phyloP scores from a whole-genome alignment of 2,888 invertebrate genomes.

The Uropetala carovei region DNA sequence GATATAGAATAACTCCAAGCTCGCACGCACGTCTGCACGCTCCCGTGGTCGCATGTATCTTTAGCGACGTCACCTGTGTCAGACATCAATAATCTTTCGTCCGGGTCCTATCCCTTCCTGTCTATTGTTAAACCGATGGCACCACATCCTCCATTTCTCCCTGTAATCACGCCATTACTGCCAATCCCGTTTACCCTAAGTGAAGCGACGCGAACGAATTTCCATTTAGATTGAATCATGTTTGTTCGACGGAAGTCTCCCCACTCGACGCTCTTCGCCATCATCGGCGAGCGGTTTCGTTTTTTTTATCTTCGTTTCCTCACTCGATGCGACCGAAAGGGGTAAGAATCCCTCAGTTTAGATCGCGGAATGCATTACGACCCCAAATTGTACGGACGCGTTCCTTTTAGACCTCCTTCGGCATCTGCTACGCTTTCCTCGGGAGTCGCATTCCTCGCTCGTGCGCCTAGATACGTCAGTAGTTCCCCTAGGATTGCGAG shows the following conservation, averaged over 20 bases:
- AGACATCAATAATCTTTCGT: background rate
- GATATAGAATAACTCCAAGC: too few species aligned
- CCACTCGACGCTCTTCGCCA: background rate
- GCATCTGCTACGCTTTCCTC: background rate
- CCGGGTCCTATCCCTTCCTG: background rate
- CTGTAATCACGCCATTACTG: background rate
- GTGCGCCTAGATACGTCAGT: too few species aligned
- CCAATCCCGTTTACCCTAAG: background rate
- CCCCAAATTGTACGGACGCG: too few species aligned
- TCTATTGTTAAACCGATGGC: constrained; percentile 5
- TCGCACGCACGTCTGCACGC: too few species aligned
- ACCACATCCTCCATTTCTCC: background rate
- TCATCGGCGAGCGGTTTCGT: background rate
- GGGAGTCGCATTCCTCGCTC: too few species aligned
- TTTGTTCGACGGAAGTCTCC: background rate
- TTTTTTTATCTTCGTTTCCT: background rate
- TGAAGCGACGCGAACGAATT: background rate
- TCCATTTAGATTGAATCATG: constrained; percentile 35
- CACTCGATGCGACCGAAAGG: background rate
- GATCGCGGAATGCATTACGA: background rate
- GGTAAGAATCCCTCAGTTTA: background rate
- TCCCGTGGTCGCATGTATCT: too few species aligned
- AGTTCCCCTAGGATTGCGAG: too few species aligned
- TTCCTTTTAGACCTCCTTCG: background rate
- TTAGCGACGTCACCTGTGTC: background rate